Conservation (phyloP, 2,113 vertebrate genomes). For the Nipponia nippon region DNA sequence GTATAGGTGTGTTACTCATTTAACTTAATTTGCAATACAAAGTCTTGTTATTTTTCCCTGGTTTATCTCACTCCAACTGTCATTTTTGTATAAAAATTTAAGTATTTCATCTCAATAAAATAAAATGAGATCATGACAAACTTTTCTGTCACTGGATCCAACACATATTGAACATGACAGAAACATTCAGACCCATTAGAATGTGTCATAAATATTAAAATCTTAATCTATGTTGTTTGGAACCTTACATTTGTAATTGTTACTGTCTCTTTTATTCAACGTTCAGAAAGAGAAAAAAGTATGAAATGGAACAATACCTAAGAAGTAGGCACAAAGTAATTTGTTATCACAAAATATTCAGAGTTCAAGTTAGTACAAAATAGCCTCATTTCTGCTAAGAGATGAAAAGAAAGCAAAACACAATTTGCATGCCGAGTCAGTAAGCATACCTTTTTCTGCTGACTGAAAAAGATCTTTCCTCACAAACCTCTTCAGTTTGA, state of each 20-base stretch:
- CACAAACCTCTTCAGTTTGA: background rate
- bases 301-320: background rate
- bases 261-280: background rate
- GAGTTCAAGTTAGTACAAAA: background rate
- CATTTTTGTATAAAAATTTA: background rate
- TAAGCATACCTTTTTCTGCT: background rate
- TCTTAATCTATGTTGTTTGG: background rate
- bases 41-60: background rate
- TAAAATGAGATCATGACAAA: background rate
- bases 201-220: constrained; percentile 9
- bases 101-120: background rate
- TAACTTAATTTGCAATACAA: background rate
- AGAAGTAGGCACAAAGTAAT: background rate
- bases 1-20: background rate
- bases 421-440: background rate
- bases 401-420: background rate
- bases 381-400: background rate
- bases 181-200: background rate
- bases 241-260: background rate
- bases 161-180: background rate
- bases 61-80: background rate
- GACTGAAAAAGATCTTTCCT: background rate
- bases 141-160: background rate
- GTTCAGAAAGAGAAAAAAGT: background rate
- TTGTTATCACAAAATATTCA: background rate